Conservation (phyloP, 2,113 vertebrate species). For the Euleptes europaea region DNA sequence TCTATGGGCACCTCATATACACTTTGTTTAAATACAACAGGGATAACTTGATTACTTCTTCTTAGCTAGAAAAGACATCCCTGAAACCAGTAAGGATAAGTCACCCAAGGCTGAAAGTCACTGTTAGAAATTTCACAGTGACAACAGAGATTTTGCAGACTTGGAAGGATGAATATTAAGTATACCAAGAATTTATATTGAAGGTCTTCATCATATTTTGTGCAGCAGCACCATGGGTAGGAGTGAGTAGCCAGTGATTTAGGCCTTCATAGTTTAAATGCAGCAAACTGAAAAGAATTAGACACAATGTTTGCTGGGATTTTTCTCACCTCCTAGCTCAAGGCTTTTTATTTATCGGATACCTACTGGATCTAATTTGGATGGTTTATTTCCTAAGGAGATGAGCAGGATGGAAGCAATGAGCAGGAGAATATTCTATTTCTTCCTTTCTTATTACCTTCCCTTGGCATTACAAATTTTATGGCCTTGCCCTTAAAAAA, state of each 20-base stretch:
- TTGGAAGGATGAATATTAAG: background rate
- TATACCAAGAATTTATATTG: background rate
- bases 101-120: no score
- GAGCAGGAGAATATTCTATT: background rate
- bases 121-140: no score
- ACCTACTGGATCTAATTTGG: background rate
- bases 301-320: background rate
- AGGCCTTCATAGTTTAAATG: background rate
- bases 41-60: no score
- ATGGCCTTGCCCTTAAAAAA: constrained; percentile 26
- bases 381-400: constrained; percentile 1
- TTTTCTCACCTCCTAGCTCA: constrained; percentile 12
- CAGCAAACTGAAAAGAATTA: constrained; percentile 34
- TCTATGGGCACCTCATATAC: background rate
- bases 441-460: background rate
- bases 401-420: constrained; percentile 2
- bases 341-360: constrained; percentile 15
- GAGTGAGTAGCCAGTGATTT: background rate
- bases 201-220: background rate
- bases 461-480: constrained; percentile 18
- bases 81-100: no score
- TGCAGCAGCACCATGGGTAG: background rate
- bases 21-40: no score
- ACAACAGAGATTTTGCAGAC: background rate
- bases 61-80: no score